Base-by-base conservation (phyloP, 2,113 vertebrate genomes). In the Channa argus region DNA sequence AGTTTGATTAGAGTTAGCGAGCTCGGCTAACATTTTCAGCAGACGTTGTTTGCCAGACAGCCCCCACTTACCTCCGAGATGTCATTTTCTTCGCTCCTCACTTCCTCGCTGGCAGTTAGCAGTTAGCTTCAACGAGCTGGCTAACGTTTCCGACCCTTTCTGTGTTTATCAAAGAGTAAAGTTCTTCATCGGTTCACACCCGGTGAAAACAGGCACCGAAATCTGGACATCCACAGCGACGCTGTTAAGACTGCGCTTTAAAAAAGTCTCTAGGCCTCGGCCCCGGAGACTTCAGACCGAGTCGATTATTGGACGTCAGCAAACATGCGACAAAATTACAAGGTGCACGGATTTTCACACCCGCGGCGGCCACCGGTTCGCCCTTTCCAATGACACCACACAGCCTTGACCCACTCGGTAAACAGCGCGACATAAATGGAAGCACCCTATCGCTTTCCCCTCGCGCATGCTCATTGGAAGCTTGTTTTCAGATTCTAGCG, bases 51-150 rank as follows among this genome's bases (percentile, higher is more conserved):
- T 86, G 85, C 83, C 88, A 88, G 51, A 77, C 71, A 60, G 34
- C 24, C 67, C 41, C 63, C 51, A 34, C 93, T 95, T 93, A 97
- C 96, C 97, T 96, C 95, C 97, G 94, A 92, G 97, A 97, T 95
- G 96, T 98, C 97, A 97, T 98, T 94, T 96, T 88, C 60, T 76
- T 70, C 86, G 60, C 73, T 71, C 67, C 83, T 86, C 69, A 90
- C 85, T 93, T 93, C 88, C 92, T 92, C 85, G 86, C 87, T 83
- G 83, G 86, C 86, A 83, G 70, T 82, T 90, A 88, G 84, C 83
- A 55, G 71, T 24, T 77, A 84, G 83, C 90, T 85, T 65, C 71
- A 79, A 36, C 85, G 77, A 80, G 88, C 82, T 76, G 70, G 74
- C 80, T 74, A 76, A 79, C 76, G 80, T 75, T 74, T 56, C 65